Base-by-base conservation (phyloP, 1,140 invertebrate genomes). In the Nixonia krombeini region DNA sequence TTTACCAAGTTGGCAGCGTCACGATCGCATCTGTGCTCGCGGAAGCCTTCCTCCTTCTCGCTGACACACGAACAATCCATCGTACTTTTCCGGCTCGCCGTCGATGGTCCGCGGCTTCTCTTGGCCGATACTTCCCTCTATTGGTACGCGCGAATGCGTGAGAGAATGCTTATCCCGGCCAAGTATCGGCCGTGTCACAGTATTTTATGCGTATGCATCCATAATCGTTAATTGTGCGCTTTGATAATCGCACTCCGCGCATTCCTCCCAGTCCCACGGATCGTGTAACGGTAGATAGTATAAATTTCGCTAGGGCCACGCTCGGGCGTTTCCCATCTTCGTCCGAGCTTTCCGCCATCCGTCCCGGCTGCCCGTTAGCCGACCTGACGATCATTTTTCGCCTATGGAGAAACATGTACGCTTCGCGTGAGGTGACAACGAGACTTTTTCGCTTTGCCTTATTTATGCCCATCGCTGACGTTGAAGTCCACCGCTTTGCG, bases 141-240 rank as follows among this genome's bases (percentile, higher is more conserved):
- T 38, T 53, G 64, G 51, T 61, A 53, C 58, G 9, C 49, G 17
- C 37, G 18, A 29, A 46, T 59, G 65, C 40, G 59, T 64, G 58
- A 55, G 58, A 69, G 58, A 69, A 69, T 63, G 33, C 55, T 37
- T 42, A 45, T 56, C 59, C 49, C 44, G 45, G 35, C 65, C 58
- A 69, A 40, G 55, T 59, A 69, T 69, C 66, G 64, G 55, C 66
- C 59, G 61, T 59, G 59, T 70, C 59, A 70, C 58, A 64, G 63
- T 51, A 47, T 46, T 68, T 68, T 64, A 70, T 64, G 59, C 56
- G 56, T 70, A 56, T 64, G 56, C 66, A 64, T 70, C 41, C 49
- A 69, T 63, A 69, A 69, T 69, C 66, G 66, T 63, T 69, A 69
- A 69, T 69, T 69, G 66, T 59, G 66, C 49, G 49, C 49, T 31